Conservation (phyloP, 1,140 invertebrate species). For the Drosophila sechellia region DNA sequence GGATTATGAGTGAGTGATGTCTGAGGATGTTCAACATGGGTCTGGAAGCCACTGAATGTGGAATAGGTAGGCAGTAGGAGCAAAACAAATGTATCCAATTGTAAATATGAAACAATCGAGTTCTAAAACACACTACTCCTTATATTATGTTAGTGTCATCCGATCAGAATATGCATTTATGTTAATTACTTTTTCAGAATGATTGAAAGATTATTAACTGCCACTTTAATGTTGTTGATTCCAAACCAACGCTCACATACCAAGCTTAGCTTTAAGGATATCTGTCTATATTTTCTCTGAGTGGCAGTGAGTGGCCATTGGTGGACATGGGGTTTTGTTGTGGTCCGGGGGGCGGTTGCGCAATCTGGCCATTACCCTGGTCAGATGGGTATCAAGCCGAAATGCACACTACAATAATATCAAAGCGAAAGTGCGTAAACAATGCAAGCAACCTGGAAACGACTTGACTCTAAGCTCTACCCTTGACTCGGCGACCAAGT, state of each 20-base stretch:
- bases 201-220: no score
- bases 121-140: no score
- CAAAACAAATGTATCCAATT: neutral
- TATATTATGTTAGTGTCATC: no score
- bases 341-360: constrained; percentile 9
- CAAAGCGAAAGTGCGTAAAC: constrained; percentile 83
- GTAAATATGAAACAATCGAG: no score
- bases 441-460: constrained; percentile 76
- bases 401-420: constrained; percentile 76
- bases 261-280: no score
- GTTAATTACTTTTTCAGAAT: no score
- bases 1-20: constrained; percentile 42
- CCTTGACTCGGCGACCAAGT: constrained; percentile 20
- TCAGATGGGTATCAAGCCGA: constrained; percentile 45
- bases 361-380: constrained; percentile 38
- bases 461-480: constrained; percentile 37
- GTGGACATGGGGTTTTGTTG: neutral
- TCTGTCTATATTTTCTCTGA: neutral
- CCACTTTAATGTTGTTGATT: no score
- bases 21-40: constrained; percentile 9
- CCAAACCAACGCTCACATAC: no score
- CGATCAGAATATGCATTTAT: no score
- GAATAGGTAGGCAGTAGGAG: neutral
- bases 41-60: neutral
- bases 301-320: neutral